Percentiles rank a stretch among this genome's conserved stretches.
These are phyloP conservation scores for Melikaiella ostensackeni DNA, from an alignment of 2,888 invertebrate genomes.

Conservation along the genomic window DNA sequence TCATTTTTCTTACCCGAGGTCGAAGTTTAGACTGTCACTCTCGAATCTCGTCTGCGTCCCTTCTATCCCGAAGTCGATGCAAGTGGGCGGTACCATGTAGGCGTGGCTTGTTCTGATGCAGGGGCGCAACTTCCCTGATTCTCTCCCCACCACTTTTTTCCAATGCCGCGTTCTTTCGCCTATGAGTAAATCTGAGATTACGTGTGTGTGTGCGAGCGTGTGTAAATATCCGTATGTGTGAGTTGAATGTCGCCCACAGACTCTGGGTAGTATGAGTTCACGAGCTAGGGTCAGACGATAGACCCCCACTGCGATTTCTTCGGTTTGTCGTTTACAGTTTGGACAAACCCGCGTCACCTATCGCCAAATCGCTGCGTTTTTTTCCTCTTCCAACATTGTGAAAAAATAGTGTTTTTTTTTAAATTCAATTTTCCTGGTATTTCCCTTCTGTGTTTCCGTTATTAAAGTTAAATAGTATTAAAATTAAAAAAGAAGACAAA, in stretches of 20 bases:
- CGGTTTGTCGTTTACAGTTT: constrained; percentile 54
- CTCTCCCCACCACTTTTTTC: constrained; percentile 31
- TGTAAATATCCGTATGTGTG: constrained; percentile 47
- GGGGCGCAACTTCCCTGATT: background rate
- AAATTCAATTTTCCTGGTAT: no score
- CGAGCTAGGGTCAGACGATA: constrained; percentile 37
- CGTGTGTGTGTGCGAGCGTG: background rate
- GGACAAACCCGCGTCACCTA: constrained; percentile 50
- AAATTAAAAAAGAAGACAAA: no score
- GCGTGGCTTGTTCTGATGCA: constrained; percentile 44
- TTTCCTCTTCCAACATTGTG: constrained; percentile 7
- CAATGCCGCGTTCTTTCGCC: background rate
- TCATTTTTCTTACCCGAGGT: background rate
- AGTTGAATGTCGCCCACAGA: constrained; percentile 48
- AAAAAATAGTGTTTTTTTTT: background rate
- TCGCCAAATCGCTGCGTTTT: constrained; percentile 52
- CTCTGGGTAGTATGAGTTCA: constrained; percentile 28
- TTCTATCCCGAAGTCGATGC: background rate
- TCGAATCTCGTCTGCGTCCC: background rate
- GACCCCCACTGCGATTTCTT: constrained; percentile 60
- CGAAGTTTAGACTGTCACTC: background rate
- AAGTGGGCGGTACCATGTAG: background rate
- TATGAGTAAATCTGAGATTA: background rate
- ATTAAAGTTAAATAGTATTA: no score
- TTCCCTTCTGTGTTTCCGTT: no score